phyloP scores from a whole-genome alignment of 2,888 invertebrate species.

The Poecilobothrus nobilitatus region DNA sequence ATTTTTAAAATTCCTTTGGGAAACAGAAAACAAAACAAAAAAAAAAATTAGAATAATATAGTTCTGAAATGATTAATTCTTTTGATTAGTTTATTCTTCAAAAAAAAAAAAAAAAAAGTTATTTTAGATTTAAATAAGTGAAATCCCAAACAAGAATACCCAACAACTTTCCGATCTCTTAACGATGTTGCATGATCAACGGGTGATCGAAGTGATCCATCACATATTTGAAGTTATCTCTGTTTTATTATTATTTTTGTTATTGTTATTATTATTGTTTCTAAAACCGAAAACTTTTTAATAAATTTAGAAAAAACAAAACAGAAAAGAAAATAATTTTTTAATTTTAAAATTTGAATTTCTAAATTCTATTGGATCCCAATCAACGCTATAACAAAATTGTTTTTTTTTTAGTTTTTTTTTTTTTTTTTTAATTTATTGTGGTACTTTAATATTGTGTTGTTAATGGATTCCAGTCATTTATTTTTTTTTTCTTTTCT shows the following conservation, averaged over 20 bases:
- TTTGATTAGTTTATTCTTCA: not conserved
- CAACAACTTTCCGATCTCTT: not conserved
- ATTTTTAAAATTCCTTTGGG: not conserved
- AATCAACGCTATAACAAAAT: no score
- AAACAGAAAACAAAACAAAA: no score
- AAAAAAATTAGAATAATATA: no score
- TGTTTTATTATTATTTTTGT: not conserved
- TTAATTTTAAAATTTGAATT: not conserved
- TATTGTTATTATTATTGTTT: not conserved
- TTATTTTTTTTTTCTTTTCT: not conserved
- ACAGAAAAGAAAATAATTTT: not conserved
- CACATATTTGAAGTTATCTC: slow-evolving; percentile 7
- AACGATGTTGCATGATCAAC: slow-evolving; percentile 11
- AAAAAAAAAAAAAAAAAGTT: not conserved
- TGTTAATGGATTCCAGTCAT: no score
- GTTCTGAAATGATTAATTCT: no score
- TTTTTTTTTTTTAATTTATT: no score
- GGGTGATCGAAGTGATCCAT: slow-evolving; percentile 12
- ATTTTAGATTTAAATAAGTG: not conserved
- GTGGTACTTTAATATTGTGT: no score
- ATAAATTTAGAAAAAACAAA: not conserved
- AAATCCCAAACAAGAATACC: not conserved
- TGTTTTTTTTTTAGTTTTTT: no score
- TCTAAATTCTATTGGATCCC: no score
- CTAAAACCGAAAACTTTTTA: not conserved